phyloP scores from a whole-genome alignment of 2,113 vertebrate genomes.

The Platysternon megacephalum region DNA sequence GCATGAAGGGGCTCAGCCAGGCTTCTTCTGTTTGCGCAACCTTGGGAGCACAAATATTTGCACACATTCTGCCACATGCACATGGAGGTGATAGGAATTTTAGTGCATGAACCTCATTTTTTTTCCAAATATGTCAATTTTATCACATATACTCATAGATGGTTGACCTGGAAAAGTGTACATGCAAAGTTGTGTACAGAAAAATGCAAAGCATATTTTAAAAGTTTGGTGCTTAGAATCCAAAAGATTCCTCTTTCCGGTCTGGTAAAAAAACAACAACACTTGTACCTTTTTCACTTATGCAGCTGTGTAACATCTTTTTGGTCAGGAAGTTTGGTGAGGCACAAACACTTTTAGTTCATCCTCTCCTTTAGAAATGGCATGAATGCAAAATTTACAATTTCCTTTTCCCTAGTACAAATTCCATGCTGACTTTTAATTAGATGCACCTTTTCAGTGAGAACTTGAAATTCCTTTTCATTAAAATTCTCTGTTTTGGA shows the following conservation, averaged over 20 bases:
- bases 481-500: neutral
- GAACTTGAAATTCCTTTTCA: neutral
- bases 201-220: neutral
- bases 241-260: neutral
- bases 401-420: neutral
- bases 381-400: neutral
- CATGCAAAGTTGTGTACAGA: neutral
- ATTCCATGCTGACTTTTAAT: neutral
- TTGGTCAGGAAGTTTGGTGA: neutral
- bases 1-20: fast-evolving
- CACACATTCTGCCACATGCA: fast-evolving
- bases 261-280: neutral
- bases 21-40: neutral
- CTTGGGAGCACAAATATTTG: neutral
- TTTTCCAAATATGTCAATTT: neutral
- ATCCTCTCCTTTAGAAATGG: neutral
- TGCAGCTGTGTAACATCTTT: neutral
- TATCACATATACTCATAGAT: neutral
- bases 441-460: neutral
- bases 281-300: neutral
- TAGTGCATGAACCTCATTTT: neutral
- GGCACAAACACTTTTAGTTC: neutral
- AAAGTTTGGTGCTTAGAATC: neutral
- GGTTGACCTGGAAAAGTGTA: neutral
- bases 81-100: neutral